These are phyloP conservation scores for Okamejei kenojei DNA, from an alignment of 2,797 vertebrate genomes.

Conservation along the genomic window DNA sequence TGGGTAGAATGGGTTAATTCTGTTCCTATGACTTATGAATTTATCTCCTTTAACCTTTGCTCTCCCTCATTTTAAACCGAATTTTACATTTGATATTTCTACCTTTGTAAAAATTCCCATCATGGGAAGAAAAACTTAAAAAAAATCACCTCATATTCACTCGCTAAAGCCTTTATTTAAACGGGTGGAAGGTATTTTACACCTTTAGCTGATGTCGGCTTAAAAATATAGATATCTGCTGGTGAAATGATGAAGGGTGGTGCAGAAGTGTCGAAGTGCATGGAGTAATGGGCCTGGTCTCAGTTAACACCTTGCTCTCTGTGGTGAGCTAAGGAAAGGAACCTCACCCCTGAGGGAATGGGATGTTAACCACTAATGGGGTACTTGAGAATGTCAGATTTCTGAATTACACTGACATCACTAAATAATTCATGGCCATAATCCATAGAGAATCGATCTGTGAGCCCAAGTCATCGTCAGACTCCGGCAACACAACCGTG, in stretches of 20 bases:
- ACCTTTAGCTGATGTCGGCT: background rate
- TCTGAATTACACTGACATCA: conserved; percentile 26
- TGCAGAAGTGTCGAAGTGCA: background rate
- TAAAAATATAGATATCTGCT: background rate
- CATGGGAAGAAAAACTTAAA: no score
- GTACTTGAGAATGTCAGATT: conserved; percentile 34
- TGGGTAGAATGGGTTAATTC: no score
- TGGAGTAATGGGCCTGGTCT: background rate
- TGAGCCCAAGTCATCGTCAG: conserved; percentile 11
- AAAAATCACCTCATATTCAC: background rate
- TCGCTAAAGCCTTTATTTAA: background rate
- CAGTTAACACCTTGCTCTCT: background rate
- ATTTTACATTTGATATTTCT: no score
- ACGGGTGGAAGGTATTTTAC: background rate
- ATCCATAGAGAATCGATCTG: conserved; percentile 12
- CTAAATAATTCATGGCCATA: conserved; percentile 37
- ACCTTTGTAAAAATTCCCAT: no score
- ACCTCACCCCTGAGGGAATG: background rate
- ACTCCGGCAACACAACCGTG: background rate
- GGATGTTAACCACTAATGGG: conserved; percentile 29
- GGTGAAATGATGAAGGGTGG: background rate
- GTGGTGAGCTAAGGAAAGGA: background rate
- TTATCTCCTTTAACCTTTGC: background rate
- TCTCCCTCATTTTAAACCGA: background rate
- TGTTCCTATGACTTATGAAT: no score